Percentiles rank a stretch among this genome's conserved stretches.
Evolutionary conservation across 2,888 invertebrate genomes (phyloP).

Genomic region (Pseudolycoriella hygida): DNA sequence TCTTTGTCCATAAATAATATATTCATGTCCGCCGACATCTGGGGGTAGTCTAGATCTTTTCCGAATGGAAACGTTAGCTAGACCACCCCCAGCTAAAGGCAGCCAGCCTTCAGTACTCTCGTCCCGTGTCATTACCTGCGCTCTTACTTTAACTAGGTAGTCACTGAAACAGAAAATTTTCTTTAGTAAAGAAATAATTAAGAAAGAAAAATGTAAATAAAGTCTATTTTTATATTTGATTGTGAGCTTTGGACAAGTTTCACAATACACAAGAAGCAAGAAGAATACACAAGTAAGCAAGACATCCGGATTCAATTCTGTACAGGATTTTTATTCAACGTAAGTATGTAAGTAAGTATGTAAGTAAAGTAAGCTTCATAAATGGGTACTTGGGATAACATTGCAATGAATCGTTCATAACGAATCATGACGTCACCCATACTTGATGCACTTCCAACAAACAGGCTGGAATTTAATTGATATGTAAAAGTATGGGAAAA

Average conservation of each 20-base stretch:
- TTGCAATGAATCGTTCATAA: no score
- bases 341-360: background rate
- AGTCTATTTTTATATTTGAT: background rate
- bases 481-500: no score
- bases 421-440: no score
- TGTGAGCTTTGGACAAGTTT: no score
- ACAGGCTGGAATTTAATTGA: no score
- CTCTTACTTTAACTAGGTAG: constrained; percentile 90
- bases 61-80: constrained; percentile 83
- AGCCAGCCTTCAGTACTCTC: constrained; percentile 94
- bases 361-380: no score
- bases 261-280: no score
- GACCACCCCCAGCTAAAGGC: constrained; percentile 82
- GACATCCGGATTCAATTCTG: no score
- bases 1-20: constrained; percentile 81
- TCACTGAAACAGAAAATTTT: constrained; percentile 41
- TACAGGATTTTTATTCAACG: background rate
- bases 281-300: no score
- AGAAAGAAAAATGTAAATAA: background rate
- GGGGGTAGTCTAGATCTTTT: constrained; percentile 44
- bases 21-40: constrained; percentile 52
- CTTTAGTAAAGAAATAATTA: background rate
- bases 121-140: constrained; percentile 98
- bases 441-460: no score
- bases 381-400: no score